Evolutionary conservation across 2,888 invertebrate species (phyloP).

Genomic region (Drosophila mimica): DNA sequence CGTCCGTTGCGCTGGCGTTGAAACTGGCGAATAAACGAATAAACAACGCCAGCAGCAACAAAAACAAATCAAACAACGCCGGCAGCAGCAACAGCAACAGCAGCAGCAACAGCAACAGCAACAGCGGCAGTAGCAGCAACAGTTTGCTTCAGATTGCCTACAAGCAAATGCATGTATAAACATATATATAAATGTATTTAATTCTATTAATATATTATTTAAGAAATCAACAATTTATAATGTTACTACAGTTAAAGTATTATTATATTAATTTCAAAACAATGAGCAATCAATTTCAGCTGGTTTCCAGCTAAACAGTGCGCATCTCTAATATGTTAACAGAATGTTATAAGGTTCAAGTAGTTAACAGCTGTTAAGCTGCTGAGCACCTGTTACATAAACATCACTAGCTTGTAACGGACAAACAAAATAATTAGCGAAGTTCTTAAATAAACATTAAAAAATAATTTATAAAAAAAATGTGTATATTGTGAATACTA

Average conservation of each 20-base stretch:
- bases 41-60: slow-evolving; percentile 48
- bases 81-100: slow-evolving; percentile 27
- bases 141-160: slow-evolving; percentile 31
- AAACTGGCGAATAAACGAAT: slow-evolving; percentile 61
- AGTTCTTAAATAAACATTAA: not conserved
- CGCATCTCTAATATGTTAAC: slow-evolving; percentile 34
- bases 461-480: not conserved
- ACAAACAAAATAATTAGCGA: not conserved
- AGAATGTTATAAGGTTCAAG: slow-evolving; percentile 15
- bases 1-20: slow-evolving; percentile 68
- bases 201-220: not conserved
- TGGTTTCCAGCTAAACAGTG: slow-evolving; percentile 9
- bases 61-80: slow-evolving; percentile 46
- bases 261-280: not conserved
- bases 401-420: not conserved
- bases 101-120: slow-evolving; percentile 40
- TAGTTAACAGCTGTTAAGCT: slow-evolving; percentile 40
- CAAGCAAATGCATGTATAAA: not conserved
- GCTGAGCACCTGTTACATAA: slow-evolving; percentile 9
- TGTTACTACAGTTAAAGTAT: not conserved
- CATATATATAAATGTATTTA: not conserved
- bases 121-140: slow-evolving; percentile 44
- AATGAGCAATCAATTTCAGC: not conserved
- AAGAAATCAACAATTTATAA: not conserved
- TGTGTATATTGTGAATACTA: not conserved